Evolutionary conservation across 2,113 vertebrate genomes (phyloP), one percentile per base, ranked within the genome.

Genomic region (Pachycephala philippinensis): DNA sequence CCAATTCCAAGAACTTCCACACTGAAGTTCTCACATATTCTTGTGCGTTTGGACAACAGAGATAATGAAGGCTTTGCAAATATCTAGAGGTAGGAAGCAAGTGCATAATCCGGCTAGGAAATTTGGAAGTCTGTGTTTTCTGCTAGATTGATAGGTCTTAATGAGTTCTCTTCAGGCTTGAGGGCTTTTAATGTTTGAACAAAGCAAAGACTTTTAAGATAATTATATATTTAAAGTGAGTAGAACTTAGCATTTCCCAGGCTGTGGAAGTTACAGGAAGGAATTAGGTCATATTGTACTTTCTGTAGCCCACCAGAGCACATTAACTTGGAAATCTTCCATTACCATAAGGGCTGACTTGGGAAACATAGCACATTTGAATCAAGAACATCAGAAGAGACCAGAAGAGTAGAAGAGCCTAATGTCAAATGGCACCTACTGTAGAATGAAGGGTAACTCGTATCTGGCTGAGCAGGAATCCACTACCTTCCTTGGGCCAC

Each of bases 221-320:
- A 84, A 91, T 79, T 79, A 89, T 68, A 90, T 85, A 83, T 91
- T 89, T 97, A 72, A 87, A 83, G 53, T 22, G 28, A 78, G 59
- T 20, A 37, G 30, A 88, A 84, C 4, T 70, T 40, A 52, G 19
- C 31, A 75, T 94, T 95, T 96, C 92, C 92, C 64, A 91, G 47
- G 69, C 79, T 90, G 54, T 47, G 76, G 65, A 96, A 97, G 60
- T 33, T 72, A 88, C 49, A 85, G 57, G 81, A 69, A 95, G 66
- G 74, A 97, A 97, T 70, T 96, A 88, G 93, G 96, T 97, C 92
- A 94, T 89, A 91, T 70, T 89, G 91, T 97, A 83, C 93, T 94
- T 96, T 90, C 71, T 54, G 59, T 71, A 83, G 94, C 87, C 88
- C 90, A 96, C 83, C 18, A 87, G 54, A 89, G 70, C 78, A 87